A percentile compares a stretch with the other conserved stretches of the same genome.
These are phyloP conservation scores for Cheiracanthium punctorium DNA, from an alignment of 2,888 invertebrate species.

Conservation along the genomic window DNA sequence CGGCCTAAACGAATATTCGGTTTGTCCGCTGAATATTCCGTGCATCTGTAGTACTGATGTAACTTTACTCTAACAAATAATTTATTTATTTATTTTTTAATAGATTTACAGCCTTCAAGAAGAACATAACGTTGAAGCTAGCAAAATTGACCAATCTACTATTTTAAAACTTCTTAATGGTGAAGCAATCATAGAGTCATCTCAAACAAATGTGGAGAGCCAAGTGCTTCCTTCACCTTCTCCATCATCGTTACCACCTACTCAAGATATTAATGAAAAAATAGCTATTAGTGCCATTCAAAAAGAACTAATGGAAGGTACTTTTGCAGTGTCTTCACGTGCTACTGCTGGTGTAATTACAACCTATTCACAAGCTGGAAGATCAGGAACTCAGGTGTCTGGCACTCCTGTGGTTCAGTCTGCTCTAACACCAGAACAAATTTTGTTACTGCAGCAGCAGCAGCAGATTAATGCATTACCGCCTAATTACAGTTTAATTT, in stretches of 20 bases:
- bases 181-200: constrained; percentile 25
- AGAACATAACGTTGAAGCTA: constrained; percentile 65
- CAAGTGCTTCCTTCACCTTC: neutral
- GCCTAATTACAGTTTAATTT: constrained; percentile 51
- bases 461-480: constrained; percentile 23
- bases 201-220: constrained; percentile 20
- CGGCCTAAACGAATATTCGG: too few species aligned
- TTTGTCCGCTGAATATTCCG: too few species aligned
- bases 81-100: constrained; percentile 29
- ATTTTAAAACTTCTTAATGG: constrained; percentile 70
- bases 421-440: constrained; percentile 53
- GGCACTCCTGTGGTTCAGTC: constrained; percentile 43
- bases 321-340: constrained; percentile 34
- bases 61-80: too few species aligned
- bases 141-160: constrained; percentile 38
- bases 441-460: constrained; percentile 36
- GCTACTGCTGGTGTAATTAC: constrained; percentile 32
- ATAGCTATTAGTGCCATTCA: constrained; percentile 92
- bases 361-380: constrained; percentile 56
- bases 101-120: constrained; percentile 71
- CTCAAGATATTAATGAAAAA: constrained; percentile 80
- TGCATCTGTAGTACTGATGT: too few species aligned
- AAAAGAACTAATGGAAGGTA: constrained; percentile 85
- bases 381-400: constrained; percentile 34
- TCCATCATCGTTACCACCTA: constrained; percentile 5